These are phyloP conservation scores for Leptestheria dahalacensis DNA, from an alignment of 1,140 invertebrate genomes.

Conservation along the genomic window DNA sequence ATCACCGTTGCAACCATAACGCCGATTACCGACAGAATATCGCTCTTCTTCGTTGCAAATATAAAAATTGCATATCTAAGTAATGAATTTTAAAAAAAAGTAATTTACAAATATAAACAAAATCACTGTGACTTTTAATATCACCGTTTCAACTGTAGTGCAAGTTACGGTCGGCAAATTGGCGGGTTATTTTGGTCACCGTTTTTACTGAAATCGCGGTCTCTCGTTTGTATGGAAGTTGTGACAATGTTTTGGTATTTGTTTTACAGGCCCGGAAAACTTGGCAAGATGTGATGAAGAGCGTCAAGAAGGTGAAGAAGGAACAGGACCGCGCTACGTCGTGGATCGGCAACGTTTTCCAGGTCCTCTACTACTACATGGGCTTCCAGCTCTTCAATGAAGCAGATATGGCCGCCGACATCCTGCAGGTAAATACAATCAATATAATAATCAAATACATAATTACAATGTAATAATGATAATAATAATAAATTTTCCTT, in stretches of 20 bases:
- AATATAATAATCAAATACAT: not conserved
- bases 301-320: constrained; percentile 29
- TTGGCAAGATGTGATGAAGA: constrained; percentile 29
- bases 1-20: too few species aligned
- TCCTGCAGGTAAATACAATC: constrained; percentile 32
- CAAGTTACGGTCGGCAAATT: not conserved
- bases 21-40: too few species aligned
- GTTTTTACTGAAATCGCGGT: not conserved
- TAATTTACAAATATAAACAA: not conserved
- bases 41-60: not conserved
- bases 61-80: too few species aligned
- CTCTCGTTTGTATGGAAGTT: too few species aligned
- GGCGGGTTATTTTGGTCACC: not conserved
- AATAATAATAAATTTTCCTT: not conserved
- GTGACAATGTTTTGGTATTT: not conserved
- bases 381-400: constrained; percentile 53
- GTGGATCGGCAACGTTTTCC: constrained; percentile 34
- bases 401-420: constrained; percentile 43
- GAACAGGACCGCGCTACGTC: constrained; percentile 25
- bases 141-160: too few species aligned
- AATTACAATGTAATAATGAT: not conserved
- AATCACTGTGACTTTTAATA: not conserved
- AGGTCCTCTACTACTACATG: constrained; percentile 46
- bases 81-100: not conserved
- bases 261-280: constrained; percentile 7